Evolutionary conservation across 1,140 invertebrate genomes (phyloP).

Genomic region (Trissolcus basalis): DNA sequence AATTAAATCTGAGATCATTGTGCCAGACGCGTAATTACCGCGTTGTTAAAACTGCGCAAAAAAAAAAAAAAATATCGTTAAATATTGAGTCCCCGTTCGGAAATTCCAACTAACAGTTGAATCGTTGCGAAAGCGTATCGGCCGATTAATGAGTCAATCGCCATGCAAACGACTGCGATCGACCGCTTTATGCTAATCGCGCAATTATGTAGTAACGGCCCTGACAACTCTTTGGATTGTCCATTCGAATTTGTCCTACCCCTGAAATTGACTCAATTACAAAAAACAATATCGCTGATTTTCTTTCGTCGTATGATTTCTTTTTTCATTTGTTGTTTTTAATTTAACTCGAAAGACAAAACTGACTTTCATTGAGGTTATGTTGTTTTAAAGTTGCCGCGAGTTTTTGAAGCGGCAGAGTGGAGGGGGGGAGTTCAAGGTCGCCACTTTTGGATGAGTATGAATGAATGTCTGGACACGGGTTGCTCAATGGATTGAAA

Average conservation of each 20-base stretch:
- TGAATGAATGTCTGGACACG: slow-evolving; percentile 27
- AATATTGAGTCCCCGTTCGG: slow-evolving; percentile 35
- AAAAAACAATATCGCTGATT: no score
- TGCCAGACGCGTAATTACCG: slow-evolving; percentile 34
- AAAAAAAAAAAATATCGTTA: no score
- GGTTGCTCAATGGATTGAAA: slow-evolving; percentile 36
- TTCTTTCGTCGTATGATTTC: no score
- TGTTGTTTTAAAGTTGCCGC: no score
- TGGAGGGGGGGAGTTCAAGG: slow-evolving; percentile 16
- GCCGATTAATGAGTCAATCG: slow-evolving; percentile 52
- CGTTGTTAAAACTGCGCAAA: slow-evolving; percentile 33
- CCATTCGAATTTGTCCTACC: slow-evolving; percentile 8
- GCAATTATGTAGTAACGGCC: slow-evolving; percentile 41
- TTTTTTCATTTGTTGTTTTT: no score
- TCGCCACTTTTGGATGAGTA: slow-evolving; percentile 25
- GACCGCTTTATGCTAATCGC: slow-evolving; percentile 54
- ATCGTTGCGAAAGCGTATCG: slow-evolving; percentile 42
- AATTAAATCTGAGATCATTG: slow-evolving; percentile 39
- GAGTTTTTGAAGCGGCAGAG: no score
- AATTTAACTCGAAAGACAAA: no score
- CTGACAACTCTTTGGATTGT: slow-evolving; percentile 19
- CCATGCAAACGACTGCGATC: slow-evolving; percentile 50
- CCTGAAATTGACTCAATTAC: neutral
- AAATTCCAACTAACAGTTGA: slow-evolving; percentile 48
- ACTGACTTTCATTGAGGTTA: no score